These are phyloP conservation scores for Prochilodus magdalenae DNA, from an alignment of 2,113 vertebrate species.

Conservation along the genomic window DNA sequence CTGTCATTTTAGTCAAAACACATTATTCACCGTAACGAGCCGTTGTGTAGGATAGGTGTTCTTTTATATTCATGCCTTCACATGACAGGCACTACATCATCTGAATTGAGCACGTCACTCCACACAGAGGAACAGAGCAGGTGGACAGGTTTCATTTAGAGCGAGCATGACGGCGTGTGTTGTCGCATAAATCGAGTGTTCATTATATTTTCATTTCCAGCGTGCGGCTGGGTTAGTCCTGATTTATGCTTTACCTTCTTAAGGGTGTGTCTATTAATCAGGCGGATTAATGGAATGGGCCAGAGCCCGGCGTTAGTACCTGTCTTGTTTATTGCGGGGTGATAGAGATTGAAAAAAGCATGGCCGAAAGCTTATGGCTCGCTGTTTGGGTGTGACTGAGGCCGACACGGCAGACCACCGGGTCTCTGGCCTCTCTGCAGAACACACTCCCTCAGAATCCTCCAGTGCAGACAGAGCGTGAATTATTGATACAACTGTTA, in stretches of 20 bases:
- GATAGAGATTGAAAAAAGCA: neutral
- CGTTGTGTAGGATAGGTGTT: neutral
- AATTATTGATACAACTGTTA: conserved; percentile 72
- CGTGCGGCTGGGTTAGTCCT: neutral
- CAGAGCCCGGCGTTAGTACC: neutral
- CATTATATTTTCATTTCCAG: conserved; percentile 18
- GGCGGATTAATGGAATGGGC: conserved; percentile 28
- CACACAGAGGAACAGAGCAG: neutral
- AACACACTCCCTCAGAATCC: conserved; percentile 32
- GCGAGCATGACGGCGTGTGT: neutral
- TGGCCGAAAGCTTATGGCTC: conserved; percentile 14
- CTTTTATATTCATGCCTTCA: neutral
- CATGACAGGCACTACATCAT: neutral
- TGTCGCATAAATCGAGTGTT: conserved; percentile 3
- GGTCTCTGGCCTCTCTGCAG: conserved; percentile 41
- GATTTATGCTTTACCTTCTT: neutral
- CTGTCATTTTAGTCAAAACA: neutral
- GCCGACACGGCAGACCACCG: neutral
- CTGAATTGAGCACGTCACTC: neutral
- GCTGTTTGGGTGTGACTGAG: neutral
- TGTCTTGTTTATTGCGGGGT: conserved; percentile 23
- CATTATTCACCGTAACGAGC: neutral
- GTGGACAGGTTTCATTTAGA: conserved; percentile 1
- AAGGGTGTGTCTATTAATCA: conserved; percentile 24
- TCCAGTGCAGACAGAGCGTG: conserved; percentile 43